Evolutionary conservation across 2,888 invertebrate genomes (phyloP).

Genomic region (Molanna angustata): DNA sequence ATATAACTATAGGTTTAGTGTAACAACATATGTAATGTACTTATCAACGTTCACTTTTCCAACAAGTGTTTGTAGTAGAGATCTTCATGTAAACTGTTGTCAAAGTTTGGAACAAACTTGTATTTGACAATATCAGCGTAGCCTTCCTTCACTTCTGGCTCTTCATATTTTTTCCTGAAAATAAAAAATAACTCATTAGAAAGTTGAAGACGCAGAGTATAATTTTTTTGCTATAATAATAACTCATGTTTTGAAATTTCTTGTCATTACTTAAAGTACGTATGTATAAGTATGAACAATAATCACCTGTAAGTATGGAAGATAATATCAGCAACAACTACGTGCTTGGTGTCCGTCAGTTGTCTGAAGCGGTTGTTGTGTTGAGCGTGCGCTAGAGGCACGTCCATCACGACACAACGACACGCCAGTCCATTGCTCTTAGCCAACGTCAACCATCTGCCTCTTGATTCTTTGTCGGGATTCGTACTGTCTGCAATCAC

Average conservation of each 20-base stretch:
- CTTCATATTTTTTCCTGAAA: conserved; percentile 74
- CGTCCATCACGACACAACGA: conserved; percentile 80
- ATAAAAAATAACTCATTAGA: too few relatives aligned
- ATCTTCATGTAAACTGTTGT: conserved; percentile 61
- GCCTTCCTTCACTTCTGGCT: conserved; percentile 77
- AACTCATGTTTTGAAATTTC: too few relatives aligned
- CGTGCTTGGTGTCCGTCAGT: conserved; percentile 69
- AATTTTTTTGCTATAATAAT: too few relatives aligned
- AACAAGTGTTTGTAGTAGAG: conserved; percentile 80
- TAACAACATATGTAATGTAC: too few relatives aligned
- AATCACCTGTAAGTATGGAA: conserved; percentile 71
- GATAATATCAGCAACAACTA: conserved; percentile 77
- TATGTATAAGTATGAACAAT: not conserved
- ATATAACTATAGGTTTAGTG: too few relatives aligned
- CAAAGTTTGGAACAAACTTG: conserved; percentile 78
- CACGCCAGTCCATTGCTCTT: conserved; percentile 60
- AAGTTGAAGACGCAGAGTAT: too few relatives aligned
- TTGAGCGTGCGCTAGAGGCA: conserved; percentile 67
- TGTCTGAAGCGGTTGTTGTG: conserved; percentile 90
- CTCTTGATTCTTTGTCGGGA: conserved; percentile 74
- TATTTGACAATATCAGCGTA: conserved; percentile 78
- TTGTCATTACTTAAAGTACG: too few relatives aligned
- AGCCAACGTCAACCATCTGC: conserved; percentile 70
- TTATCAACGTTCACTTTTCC: too few relatives aligned
- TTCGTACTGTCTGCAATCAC: conserved; percentile 94